Evolutionary conservation across 2,797 vertebrate genomes (phyloP).

Genomic region (Bryconaethiops microstoma): DNA sequence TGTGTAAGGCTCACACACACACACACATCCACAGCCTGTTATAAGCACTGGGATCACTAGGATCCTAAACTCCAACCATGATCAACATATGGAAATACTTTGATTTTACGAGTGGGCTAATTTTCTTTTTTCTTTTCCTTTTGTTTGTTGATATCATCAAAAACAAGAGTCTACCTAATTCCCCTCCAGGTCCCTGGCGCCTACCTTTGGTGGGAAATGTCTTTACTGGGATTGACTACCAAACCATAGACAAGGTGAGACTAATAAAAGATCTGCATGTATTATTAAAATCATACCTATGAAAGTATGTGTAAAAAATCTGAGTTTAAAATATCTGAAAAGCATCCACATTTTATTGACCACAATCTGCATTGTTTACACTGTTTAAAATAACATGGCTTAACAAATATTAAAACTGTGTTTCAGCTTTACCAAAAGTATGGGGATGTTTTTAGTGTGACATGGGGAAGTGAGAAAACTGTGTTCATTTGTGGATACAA

Average conservation of each 20-base stretch:
- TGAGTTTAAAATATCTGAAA: neutral
- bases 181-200: conserved; percentile 78
- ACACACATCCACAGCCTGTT: neutral
- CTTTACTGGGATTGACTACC: conserved; percentile 68
- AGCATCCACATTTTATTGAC: neutral
- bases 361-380: neutral
- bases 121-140: conserved; percentile 65
- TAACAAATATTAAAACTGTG: neutral
- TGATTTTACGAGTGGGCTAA: conserved; percentile 62
- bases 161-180: conserved; percentile 74
- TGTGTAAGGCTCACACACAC: neutral
- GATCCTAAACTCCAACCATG: conserved; percentile 56
- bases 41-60: neutral
- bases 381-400: neutral
- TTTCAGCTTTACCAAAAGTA: conserved; percentile 70
- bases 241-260: conserved; percentile 68
- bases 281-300: no score
- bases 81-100: conserved; percentile 68
- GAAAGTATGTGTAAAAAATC: no score
- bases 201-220: conserved; percentile 81
- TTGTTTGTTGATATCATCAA: conserved; percentile 72
- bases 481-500: conserved; percentile 73
- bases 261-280: no score
- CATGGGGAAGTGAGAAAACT: conserved; percentile 64
- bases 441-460: conserved; percentile 75